Percentiles rank a stretch among this genome's conserved stretches.
phyloP scores from a whole-genome alignment of 2,797 vertebrate genomes.

The Manis javanica region DNA sequence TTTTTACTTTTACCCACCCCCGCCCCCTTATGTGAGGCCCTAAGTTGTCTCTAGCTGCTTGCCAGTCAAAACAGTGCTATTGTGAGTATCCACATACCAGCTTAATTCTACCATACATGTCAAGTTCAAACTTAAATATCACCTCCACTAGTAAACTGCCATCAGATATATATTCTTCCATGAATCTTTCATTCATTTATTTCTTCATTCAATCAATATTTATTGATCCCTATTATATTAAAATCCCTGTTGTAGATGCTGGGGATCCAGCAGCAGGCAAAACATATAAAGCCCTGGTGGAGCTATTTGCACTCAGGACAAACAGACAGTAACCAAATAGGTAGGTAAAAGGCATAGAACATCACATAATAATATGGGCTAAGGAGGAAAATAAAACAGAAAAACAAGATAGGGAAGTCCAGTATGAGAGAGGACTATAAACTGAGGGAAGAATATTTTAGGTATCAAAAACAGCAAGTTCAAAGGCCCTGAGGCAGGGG shows the following conservation, averaged over 20 bases:
- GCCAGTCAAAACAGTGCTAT: not conserved
- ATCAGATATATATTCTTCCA: not conserved
- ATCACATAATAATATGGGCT: not conserved
- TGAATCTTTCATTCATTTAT: not conserved
- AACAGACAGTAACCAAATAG: not conserved
- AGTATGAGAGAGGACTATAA: not conserved
- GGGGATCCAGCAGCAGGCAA: not conserved
- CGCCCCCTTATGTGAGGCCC: not conserved
- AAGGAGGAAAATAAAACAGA: not conserved
- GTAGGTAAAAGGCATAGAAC: not conserved
- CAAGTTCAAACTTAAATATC: not conserved
- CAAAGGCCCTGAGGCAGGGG: not conserved
- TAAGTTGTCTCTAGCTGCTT: not conserved
- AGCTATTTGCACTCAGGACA: not conserved
- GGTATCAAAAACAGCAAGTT: not conserved
- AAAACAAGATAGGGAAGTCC: not conserved
- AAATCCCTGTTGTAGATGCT: not conserved
- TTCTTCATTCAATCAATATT: not conserved
- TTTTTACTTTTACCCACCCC: not conserved
- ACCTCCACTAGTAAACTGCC: not conserved
- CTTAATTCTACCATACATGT: not conserved
- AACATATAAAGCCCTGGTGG: not conserved
- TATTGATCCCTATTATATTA: not conserved
- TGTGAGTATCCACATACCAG: not conserved
- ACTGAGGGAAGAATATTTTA: not conserved